Evolutionary conservation across 2,113 vertebrate genomes (phyloP), one percentile per base, ranked within the genome.

Genomic region (Pomatorhinus ruficollis): DNA sequence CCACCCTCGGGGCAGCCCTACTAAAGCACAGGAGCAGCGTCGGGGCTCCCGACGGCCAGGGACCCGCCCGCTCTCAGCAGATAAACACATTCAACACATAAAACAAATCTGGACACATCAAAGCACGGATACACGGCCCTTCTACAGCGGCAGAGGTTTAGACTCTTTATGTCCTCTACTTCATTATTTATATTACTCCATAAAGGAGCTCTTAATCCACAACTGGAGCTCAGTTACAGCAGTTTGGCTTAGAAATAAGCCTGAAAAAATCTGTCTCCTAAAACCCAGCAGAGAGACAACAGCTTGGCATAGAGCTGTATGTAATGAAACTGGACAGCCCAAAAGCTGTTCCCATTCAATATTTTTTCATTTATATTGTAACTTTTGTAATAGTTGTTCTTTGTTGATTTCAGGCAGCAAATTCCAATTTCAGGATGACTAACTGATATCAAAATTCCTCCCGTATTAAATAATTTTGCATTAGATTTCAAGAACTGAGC

Each of bases 1-100:
- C 74, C 37, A 40, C 39, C 16, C 66, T 61, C 63, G 17, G 12
- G 53, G 15, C 2, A 64, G 53, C 44, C 7, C 6, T 0, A 3
- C 68, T 11, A 57, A 53, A 37, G 44, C 35, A 2, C 50, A 6
- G 10, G 9, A 7, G 31, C 2, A n/a, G 37, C 24, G 9, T 2
- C 53, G 24, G 31, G 35, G 59, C 57, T 65, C 23, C 19, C 30
- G 59, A 12, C 14, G 11, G 50, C 20, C 78, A 5, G 39, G 16
- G 39, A 82, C 33, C 15, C 69, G 10, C 30, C 20, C 17, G 15
- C 30, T 54, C 11, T 4, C 83, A 47, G 83, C 65, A n/a, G 35
- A 37, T 2, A 44, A 64, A 60, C 39, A 22, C 31, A 7, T 0
- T 5, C 12, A 69, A 40, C 53, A 37, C 30, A 15, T 0, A 8